Percentiles rank a stretch among this genome's conserved stretches.
Evolutionary conservation across 2,888 invertebrate genomes (phyloP).

Genomic region (Drosophila cyrtoloma): DNA sequence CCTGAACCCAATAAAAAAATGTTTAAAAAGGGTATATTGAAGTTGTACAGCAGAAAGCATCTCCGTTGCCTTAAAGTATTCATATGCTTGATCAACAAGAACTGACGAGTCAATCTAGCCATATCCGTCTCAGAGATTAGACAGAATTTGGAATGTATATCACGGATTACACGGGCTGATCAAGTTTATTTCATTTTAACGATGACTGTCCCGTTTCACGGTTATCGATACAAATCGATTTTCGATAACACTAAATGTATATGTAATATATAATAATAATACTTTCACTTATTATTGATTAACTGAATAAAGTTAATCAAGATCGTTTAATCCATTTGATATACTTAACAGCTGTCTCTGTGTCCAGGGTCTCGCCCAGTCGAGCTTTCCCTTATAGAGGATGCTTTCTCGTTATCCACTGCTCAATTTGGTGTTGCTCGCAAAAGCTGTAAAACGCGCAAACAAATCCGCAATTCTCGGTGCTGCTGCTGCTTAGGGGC

Average conservation of each 20-base stretch:
- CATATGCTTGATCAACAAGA: not conserved
- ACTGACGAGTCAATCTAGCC: not conserved
- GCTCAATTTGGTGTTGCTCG: not conserved
- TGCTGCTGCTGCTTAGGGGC: conserved; percentile 1
- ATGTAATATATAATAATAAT: not conserved
- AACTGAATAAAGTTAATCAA: not conserved
- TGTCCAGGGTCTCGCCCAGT: not conserved
- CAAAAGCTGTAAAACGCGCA: not conserved
- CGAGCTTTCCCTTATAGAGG: not conserved
- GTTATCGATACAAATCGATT: not conserved
- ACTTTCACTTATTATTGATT: not conserved
- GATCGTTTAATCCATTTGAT: not conserved
- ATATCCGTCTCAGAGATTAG: not conserved
- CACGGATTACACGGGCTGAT: no score
- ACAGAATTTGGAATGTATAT: not conserved
- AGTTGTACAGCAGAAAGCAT: not conserved
- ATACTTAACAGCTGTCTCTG: not conserved
- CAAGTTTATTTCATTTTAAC: not conserved
- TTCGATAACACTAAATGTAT: not conserved
- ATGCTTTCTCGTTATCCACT: not conserved
- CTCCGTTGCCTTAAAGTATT: not conserved
- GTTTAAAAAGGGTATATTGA: not conserved
- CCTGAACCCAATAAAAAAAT: not conserved
- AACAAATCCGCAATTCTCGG: not conserved
- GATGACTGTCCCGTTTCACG: not conserved